Percentiles rank a stretch among this genome's conserved stretches.
Conservation (phyloP, 2,888 invertebrate genomes). For the Andrena chrysosceles region DNA sequence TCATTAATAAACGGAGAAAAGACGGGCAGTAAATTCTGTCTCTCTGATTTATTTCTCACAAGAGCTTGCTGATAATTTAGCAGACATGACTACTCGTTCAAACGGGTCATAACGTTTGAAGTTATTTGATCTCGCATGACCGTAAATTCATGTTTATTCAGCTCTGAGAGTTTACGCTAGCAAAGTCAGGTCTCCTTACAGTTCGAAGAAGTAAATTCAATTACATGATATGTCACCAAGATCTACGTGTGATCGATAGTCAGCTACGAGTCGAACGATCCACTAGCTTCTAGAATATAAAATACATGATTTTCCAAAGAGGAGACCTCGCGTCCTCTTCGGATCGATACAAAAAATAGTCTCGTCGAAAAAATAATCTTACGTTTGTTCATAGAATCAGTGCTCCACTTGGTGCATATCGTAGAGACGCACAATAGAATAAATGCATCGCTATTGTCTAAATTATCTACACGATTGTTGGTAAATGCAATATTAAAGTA, state of each 20-base stretch:
- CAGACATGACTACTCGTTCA: too few species aligned
- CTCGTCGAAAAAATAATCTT: constrained; percentile 31
- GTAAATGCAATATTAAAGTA: constrained; percentile 46
- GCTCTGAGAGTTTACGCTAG: constrained; percentile 6
- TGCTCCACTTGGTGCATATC: neutral
- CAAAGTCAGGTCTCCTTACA: neutral
- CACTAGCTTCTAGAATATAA: constrained; percentile 15
- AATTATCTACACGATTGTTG: constrained; percentile 8
- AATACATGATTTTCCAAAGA: constrained; percentile 4
- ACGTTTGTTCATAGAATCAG: neutral
- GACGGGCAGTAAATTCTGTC: too few species aligned
- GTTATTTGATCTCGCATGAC: neutral
- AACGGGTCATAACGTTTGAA: too few species aligned
- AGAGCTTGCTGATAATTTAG: neutral
- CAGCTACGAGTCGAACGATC: constrained; percentile 20
- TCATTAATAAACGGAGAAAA: neutral
- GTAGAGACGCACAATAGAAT: constrained; percentile 11
- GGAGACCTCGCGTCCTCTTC: neutral
- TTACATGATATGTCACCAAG: constrained; percentile 50
- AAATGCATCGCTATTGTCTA: constrained; percentile 41
- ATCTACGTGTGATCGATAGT: constrained; percentile 27
- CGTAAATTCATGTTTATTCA: constrained; percentile 17
- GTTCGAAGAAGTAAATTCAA: constrained; percentile 14
- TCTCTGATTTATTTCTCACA: too few species aligned
- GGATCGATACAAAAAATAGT: constrained; percentile 22